Base-by-base conservation (phyloP, 2,113 vertebrate species). In the Xiphorhynchus elegans region DNA sequence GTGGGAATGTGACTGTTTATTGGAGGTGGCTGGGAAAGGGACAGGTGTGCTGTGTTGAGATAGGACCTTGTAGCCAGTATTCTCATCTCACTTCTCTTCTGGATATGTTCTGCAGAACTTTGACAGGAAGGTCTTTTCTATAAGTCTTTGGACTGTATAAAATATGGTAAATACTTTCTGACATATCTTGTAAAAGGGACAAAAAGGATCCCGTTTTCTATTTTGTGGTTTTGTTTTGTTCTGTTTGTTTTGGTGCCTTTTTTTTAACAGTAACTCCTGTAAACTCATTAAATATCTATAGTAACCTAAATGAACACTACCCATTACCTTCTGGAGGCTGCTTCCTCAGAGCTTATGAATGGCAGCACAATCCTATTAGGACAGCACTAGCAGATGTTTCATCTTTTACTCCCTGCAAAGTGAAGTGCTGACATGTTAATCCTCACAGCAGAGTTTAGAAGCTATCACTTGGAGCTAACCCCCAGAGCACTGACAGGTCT, bases 341-440 rank as follows among this genome's bases (percentile, higher is more conserved):
- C 46, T 74, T 82, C 56, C 49, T 37, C 58, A 50, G 62, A 64
- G 53, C 66, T 92, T 69, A 20, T 84, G 49, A 92, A 40, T 50
- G 76, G 66, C 77, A 92, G 63, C 64, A 56, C 68, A 92, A 49
- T 72, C 42, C 28, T 84, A 11, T 74, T 77, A 84, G 62, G 52
- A 67, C 56, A 87, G 60, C 29, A 20, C 25, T 28, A 90, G 79
- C 82, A 93, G 87, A 73, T 93, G 84, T 94, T 94, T 95, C 58
- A 37, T 87, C 84, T 90, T 92, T 72, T 37, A 25, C 77, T 96
- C 47, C 52, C 63, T 66, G 69, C 2, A 5, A 77, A 84, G 72
- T 83, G 81, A 73, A 84, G 69, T 79, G 42, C 44, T 85, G 87
- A 72, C 76, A 58, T 17, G 55, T 92, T 95, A 93, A 95, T 93